These are phyloP conservation scores for Philonicus albiceps DNA, from an alignment of 2,888 invertebrate species.

Conservation along the genomic window DNA sequence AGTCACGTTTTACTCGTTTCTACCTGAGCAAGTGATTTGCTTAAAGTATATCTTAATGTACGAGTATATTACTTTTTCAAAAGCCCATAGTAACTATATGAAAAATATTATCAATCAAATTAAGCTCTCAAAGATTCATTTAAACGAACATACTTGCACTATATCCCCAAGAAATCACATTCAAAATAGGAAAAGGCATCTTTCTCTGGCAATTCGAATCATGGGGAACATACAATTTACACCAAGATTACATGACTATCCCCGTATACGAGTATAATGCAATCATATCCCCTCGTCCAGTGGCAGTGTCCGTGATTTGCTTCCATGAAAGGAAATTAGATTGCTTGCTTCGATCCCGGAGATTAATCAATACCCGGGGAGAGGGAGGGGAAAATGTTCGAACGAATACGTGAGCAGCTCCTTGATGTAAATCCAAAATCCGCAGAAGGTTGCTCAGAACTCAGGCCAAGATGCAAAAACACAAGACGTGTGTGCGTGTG, in stretches of 20 bases:
- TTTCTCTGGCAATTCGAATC: not conserved
- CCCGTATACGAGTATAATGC: not conserved
- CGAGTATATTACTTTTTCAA: no score
- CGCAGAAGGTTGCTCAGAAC: not conserved
- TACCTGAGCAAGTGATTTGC: no score
- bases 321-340: conserved; percentile 10
- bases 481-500: no score
- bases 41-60: no score
- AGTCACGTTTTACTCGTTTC: no score
- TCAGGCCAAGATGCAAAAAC: not conserved
- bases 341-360: conserved; percentile 1
- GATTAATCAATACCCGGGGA: not conserved
- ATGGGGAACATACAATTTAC: conserved; percentile 11
- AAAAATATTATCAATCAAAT: not conserved
- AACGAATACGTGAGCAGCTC: not conserved
- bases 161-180: not conserved
- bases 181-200: not conserved
- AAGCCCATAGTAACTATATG: not conserved
- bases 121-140: not conserved
- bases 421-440: not conserved
- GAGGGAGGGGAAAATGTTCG: not conserved
- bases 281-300: conserved; percentile 17
- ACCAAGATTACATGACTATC: conserved; percentile 6
- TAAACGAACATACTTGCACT: not conserved
- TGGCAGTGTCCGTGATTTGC: not conserved